Base-by-base conservation (phyloP, 2,888 invertebrate genomes). In the Scaptomyza tumidula region DNA sequence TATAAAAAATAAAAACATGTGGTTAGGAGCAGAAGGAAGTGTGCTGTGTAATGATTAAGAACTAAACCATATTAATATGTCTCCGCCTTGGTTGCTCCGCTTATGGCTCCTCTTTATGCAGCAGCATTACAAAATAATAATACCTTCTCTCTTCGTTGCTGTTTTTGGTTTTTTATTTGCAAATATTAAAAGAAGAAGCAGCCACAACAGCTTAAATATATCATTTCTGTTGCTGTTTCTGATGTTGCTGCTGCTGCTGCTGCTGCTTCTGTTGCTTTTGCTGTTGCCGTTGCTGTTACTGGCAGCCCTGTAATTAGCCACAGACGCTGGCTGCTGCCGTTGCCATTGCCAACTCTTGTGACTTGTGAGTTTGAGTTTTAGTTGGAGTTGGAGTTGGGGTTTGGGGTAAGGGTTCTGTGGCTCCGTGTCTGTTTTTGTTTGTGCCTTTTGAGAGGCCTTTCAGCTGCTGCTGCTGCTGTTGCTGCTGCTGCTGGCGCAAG, bases 281-380 rank as follows among this genome's bases (percentile, higher is more conserved):
- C 39, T 73, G 64, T 19, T 72, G 33, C 68, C 55, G 60, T 56
- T 67, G 65, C 68, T 78, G 78, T 77, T 78, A 48, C 63, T 83
- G 84, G 81, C 84, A 85, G 74, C 67, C 85, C 78, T 89, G 89
- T 86, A 88, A 88, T 90, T 90, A 88, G 90, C 80, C 68, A 77
- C 84, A 86, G 86, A 89, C 86, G 71, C 55, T 73, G 75, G 49
- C 50, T 35, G 41, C 39, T 59, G 39, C 39, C 59, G 45, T 59
- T 84, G 85, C 78, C 85, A 68, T 68, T 88, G 75, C 80, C 83
- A 81, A 63, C 56, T 65, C 60, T 77, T 33, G 72, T 62, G 73
- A 58, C 73, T 77, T 61, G 41, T 41, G 41, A 41, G 41, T 41
- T 41, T 41, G n/a, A 64, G 71, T 52, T 60, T 39, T 35, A 65